These are phyloP conservation scores for Capitella teleta DNA, from an alignment of 1,140 invertebrate genomes.

Conservation along the genomic window DNA sequence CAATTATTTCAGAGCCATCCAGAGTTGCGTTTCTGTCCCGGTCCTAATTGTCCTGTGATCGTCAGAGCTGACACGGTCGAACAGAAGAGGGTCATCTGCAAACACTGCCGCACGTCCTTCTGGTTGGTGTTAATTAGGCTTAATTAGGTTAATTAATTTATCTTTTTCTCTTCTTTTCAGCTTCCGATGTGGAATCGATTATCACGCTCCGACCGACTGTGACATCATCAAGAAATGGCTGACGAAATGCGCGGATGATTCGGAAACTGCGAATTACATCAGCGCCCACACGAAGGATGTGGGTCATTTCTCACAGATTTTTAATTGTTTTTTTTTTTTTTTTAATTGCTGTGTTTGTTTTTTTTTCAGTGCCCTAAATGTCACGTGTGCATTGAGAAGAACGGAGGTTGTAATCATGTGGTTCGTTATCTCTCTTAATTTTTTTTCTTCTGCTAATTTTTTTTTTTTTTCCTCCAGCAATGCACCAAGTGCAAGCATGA, in stretches of 20 bases:
- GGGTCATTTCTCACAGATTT: no score
- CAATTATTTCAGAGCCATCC: conserved; percentile 45
- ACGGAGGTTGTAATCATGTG: conserved; percentile 99
- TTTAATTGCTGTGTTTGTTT: no score
- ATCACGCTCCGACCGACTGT: conserved; percentile 97
- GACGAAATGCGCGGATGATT: conserved; percentile 98
- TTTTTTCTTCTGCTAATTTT: no score
- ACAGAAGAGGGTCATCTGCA: conserved; percentile 70
- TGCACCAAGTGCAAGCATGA: conserved; percentile 97
- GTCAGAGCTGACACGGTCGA: conserved; percentile 62
- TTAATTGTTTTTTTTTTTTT: no score
- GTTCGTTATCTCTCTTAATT: conserved; percentile 21
- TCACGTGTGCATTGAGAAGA: conserved; percentile 99
- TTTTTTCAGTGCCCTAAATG: conserved; percentile 84
- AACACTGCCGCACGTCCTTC: conserved; percentile 64
- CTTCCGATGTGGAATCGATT: conserved; percentile 87
- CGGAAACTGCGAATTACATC: conserved; percentile 98
- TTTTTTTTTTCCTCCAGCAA: conserved; percentile 50
- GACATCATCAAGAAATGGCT: conserved; percentile 92
- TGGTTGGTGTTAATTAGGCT: conserved; percentile 49
- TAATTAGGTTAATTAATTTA: neutral
- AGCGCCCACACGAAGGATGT: conserved; percentile 92
- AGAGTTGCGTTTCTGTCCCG: conserved; percentile 71
- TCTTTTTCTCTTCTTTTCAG: conserved; percentile 33
- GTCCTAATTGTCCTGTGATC: conserved; percentile 85